These are phyloP conservation scores for Lineus longissimus DNA, from an alignment of 1,140 invertebrate species.

Conservation along the genomic window DNA sequence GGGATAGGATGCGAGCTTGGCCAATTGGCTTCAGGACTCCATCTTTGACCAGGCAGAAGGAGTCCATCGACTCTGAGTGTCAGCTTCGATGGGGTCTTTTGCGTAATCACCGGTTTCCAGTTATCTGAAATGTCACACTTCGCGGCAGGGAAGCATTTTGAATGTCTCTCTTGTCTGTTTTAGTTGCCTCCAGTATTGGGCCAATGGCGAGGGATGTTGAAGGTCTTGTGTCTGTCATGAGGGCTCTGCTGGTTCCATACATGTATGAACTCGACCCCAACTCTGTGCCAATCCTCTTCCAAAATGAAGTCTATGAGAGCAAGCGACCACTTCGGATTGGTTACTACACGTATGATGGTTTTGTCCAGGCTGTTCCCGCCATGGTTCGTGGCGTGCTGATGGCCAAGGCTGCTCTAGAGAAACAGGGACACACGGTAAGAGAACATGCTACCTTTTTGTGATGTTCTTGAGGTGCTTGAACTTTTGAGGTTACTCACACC, in stretches of 20 bases:
- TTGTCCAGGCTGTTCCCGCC: constrained; percentile 23
- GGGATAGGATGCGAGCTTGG: too few relatives aligned
- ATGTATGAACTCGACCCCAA: constrained; percentile 31
- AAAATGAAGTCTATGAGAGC: constrained; percentile 22
- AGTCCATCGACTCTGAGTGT: too few relatives aligned
- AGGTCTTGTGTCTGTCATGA: constrained; percentile 31
- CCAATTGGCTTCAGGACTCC: too few relatives aligned
- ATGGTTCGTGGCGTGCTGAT: constrained; percentile 30
- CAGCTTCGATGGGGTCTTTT: too few relatives aligned
- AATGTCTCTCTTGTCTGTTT: too few relatives aligned
- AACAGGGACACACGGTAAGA: constrained; percentile 31
- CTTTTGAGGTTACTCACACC: too few relatives aligned
- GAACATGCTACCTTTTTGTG: too few relatives aligned
- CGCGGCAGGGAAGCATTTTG: too few relatives aligned
- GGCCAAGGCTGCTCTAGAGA: constrained; percentile 28
- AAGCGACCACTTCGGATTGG: not conserved
- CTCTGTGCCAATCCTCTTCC: constrained; percentile 31
- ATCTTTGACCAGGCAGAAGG: too few relatives aligned
- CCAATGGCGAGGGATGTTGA: constrained; percentile 35
- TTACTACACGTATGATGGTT: constrained; percentile 23
- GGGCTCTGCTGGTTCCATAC: constrained; percentile 23
- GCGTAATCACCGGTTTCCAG: too few relatives aligned
- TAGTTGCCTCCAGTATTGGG: constrained; percentile 22
- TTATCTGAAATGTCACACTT: too few relatives aligned
- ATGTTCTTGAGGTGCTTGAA: too few relatives aligned